phyloP scores from a whole-genome alignment of 1,140 invertebrate species.

The Bombus balteatus region DNA sequence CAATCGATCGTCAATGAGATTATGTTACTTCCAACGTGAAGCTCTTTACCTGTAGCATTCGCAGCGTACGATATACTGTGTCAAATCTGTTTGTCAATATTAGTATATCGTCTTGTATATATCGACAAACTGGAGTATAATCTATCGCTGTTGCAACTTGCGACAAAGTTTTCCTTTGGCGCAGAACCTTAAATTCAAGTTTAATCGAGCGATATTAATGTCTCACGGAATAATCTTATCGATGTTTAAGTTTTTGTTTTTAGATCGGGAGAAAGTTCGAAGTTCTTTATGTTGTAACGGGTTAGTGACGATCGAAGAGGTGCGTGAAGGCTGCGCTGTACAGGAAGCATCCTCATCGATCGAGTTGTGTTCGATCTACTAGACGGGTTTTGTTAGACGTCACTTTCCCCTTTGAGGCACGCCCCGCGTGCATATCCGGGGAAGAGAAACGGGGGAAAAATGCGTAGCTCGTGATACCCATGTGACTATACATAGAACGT shows the following conservation, averaged over 20 bases:
- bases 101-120: neutral
- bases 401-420: constrained; percentile 8
- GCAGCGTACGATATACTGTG: neutral
- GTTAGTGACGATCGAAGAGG: too few species aligned
- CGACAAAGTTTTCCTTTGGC: neutral
- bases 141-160: neutral
- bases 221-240: neutral
- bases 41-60: neutral
- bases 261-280: neutral
- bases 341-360: constrained; percentile 25
- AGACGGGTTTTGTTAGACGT: neutral
- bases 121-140: too few species aligned
- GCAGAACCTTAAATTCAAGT: neutral
- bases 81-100: constrained; percentile 3
- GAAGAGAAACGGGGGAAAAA: constrained; percentile 12
- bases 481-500: constrained; percentile 25
- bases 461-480: constrained; percentile 23
- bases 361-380: neutral
- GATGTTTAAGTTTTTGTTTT: neutral
- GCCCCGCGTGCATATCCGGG: neutral
- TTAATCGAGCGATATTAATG: neutral
- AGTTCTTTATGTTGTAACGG: neutral
- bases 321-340: neutral
- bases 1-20: neutral
- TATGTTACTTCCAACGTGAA: neutral